phyloP scores from a whole-genome alignment of 2,888 invertebrate genomes.

The Andrena flavipes region DNA sequence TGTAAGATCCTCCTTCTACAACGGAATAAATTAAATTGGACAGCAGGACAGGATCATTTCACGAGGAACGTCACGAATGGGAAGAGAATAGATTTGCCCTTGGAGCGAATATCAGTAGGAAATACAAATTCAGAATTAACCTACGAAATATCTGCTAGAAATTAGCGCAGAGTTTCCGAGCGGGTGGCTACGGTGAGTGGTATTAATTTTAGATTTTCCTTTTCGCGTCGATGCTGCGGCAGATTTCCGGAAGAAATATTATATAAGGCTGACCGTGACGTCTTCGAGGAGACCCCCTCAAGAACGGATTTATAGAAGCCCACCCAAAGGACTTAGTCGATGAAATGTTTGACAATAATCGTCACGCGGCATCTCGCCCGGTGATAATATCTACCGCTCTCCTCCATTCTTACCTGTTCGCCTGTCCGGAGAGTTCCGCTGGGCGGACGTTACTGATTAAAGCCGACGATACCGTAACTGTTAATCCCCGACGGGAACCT shows the following conservation, averaged over 20 bases:
- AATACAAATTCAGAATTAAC: neutral
- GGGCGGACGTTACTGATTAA: constrained; percentile 46
- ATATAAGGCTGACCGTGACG: neutral
- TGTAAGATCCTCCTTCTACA: no score
- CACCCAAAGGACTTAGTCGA: constrained; percentile 48
- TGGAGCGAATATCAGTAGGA: neutral
- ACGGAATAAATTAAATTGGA: no score
- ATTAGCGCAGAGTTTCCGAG: neutral
- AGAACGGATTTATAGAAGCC: constrained; percentile 47
- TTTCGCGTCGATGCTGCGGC: constrained; percentile 14
- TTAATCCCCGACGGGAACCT: constrained; percentile 41
- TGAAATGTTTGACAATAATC: constrained; percentile 75
- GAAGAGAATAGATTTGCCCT: no score
- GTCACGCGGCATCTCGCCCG: constrained; percentile 61
- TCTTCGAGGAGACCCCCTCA: neutral
- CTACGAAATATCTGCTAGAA: neutral
- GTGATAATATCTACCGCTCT: constrained; percentile 65
- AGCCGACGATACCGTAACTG: constrained; percentile 53
- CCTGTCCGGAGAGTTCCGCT: neutral
- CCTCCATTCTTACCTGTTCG: constrained; percentile 40
- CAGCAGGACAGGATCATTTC: no score
- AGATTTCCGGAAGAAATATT: constrained; percentile 23
- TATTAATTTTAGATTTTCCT: constrained; percentile 40
- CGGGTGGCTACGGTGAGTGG: neutral
- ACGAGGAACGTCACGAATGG: no score